Evolutionary conservation across 1,140 invertebrate species (phyloP).

Genomic region (Saccostrea cuccullata): DNA sequence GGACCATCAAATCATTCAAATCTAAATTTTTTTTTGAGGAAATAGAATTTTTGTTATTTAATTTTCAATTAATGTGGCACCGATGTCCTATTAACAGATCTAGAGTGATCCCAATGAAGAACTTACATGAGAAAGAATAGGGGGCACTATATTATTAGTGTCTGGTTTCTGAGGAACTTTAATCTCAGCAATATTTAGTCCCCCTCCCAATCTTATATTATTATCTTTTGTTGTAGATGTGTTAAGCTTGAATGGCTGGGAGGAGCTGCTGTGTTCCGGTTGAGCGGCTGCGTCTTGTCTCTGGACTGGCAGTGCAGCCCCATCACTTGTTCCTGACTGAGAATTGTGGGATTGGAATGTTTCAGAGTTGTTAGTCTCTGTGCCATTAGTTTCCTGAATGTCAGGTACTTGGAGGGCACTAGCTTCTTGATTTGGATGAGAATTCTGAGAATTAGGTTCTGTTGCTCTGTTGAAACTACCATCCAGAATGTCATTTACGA

Average conservation of each 20-base stretch:
- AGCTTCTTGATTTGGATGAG: neutral
- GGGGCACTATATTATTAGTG: neutral
- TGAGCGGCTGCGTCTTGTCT: neutral
- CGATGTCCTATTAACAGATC: no score
- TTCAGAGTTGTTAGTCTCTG: neutral
- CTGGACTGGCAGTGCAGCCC: neutral
- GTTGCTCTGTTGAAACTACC: slow-evolving; percentile 1
- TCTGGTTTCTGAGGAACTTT: neutral
- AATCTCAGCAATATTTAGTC: neutral
- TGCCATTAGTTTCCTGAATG: neutral
- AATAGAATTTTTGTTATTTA: no score
- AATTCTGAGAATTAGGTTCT: neutral
- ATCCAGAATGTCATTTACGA: slow-evolving; percentile 15
- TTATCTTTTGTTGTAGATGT: neutral
- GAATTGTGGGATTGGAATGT: slow-evolving; percentile 6
- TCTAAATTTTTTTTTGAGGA: no score
- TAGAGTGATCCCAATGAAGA: neutral
- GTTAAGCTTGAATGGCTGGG: neutral
- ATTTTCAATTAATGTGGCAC: no score
- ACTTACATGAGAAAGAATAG: neutral
- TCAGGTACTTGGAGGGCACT: neutral
- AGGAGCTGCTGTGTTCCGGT: neutral
- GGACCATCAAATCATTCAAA: no score
- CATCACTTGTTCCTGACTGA: neutral
- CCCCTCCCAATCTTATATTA: neutral